Conservation (phyloP, 1,140 invertebrate species). For the Meloidogyne exigua region DNA sequence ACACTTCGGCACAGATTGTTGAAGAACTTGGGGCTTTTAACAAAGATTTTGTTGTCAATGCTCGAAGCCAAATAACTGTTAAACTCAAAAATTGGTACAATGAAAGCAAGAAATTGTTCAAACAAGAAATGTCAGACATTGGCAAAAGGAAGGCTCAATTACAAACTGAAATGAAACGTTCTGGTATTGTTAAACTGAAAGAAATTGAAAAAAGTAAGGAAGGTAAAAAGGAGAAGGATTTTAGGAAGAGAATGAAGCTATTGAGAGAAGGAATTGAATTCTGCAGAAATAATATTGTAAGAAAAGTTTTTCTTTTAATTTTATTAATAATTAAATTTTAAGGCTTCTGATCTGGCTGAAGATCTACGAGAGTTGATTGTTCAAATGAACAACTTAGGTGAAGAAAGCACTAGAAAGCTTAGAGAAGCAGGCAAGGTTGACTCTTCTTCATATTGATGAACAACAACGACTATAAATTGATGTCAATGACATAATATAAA, state of each 20-base stretch:
- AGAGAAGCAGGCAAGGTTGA: background rate
- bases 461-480: background rate
- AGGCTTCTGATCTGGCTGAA: background rate
- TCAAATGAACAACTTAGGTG: background rate
- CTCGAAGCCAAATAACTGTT: background rate
- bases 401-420: background rate
- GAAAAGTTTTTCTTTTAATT: background rate
- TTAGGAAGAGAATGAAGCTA: background rate
- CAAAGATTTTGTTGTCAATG: background rate
- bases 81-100: background rate
- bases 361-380: background rate
- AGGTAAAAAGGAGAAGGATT: slow-evolving; percentile 2
- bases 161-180: background rate
- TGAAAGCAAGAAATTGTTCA: background rate
- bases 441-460: background rate
- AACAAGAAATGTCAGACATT: background rate
- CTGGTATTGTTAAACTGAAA: slow-evolving; percentile 1
- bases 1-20: background rate
- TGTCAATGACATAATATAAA: background rate
- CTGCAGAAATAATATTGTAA: background rate
- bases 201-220: background rate
- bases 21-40: background rate
- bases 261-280: background rate
- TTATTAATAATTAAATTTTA: background rate
- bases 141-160: background rate